Base-by-base conservation (phyloP, 2,113 vertebrate species). In the Hucho hucho region DNA sequence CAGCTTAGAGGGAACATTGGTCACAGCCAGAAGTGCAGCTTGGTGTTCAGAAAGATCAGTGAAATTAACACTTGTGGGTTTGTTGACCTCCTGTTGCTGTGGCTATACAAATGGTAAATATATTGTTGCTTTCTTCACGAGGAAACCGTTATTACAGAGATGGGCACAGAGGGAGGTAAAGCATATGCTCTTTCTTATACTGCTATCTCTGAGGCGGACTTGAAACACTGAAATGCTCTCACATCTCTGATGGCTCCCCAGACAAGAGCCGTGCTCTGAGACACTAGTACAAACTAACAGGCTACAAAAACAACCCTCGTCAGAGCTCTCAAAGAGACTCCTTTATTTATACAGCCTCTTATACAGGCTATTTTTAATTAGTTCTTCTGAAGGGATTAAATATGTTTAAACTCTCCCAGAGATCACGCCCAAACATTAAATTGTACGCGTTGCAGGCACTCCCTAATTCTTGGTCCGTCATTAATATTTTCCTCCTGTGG, bases 401-500 rank as follows among this genome's bases (percentile, higher is more conserved):
- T 74, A 81, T 84, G 79, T 87, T 83, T 84, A 85, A 88, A 74
- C 75, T 1, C 59, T 79, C 63, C 68, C 64, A 79, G 69, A 82
- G 75, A 87, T 78, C 80, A 70, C 78, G 66, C 46, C 61, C 75
- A 32, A n/a, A 69, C 37, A 85, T 84, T 88, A 86, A 84, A 86
- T 69, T 24, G 84, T 71, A 79, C 64, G 76, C 81, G 59, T 81
- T 87, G 76, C 83, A 82, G 72, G 82, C 76, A 83, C 81, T 85
- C 78, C 79, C 76, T 83, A 81, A 82, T 84, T 86, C 83, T 78
- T 84, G 82, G 69, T 85, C 82, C 75, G 69, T 81, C 73, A 74
- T 88, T 79, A 87, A 88, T 88, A 83, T 80, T 74, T 82, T 79
- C 77, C 81, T 76, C n/a, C 80, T 68, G 64, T 83, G 73, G 70